Base-by-base conservation (phyloP, 2,888 invertebrate species). In the Balanococcus diminutus region DNA sequence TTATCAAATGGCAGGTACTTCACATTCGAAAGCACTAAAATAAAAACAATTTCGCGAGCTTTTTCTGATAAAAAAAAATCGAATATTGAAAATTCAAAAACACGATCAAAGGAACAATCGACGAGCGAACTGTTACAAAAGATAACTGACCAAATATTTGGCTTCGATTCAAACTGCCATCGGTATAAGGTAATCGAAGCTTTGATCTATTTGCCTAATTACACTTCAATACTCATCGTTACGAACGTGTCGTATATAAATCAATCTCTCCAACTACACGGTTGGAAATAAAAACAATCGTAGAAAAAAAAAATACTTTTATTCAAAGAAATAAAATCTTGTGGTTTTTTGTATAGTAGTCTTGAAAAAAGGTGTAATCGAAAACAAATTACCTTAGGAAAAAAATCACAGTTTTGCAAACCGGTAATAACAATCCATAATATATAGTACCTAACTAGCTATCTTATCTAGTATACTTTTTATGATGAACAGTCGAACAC, bases 161-260 rank as follows among this genome's bases (percentile, higher is more conserved):
- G 82, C 82, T 42, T 31, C 19, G 22, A 19, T 82, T 82, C 82
- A 82, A 82, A 14, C 16, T 14, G 14, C 28, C 9, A 82, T 56
- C 42, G 82, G 51, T 82, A n/a, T n/a, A 51, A 82, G 56, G 82
- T 82, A 82, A 82, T 82, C 31, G 51, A 82, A 51, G 22, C 82
- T 36, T 39, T 82, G 82, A 19, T 82, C 82, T 56, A 82, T 51
- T 82, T 82, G 46, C 82, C 82, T 82, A 82, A 82, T 82, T 82
- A 82, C 82, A 28, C 8, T 81, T 32, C 32, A 32, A 75, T 75
- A 67, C 28, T 0, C 11, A 11, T 28, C 0, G 14, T 14, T 8
- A 25, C 61, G 61, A 28, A 3, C 61, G 61, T 14, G 11, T 28
- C 11, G 3, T n/a, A 6, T n/a, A 51, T 0, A n/a, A 19, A n/a